Evolutionary conservation across 2,113 vertebrate genomes (phyloP).

Genomic region (Pogonocichla stellata): DNA sequence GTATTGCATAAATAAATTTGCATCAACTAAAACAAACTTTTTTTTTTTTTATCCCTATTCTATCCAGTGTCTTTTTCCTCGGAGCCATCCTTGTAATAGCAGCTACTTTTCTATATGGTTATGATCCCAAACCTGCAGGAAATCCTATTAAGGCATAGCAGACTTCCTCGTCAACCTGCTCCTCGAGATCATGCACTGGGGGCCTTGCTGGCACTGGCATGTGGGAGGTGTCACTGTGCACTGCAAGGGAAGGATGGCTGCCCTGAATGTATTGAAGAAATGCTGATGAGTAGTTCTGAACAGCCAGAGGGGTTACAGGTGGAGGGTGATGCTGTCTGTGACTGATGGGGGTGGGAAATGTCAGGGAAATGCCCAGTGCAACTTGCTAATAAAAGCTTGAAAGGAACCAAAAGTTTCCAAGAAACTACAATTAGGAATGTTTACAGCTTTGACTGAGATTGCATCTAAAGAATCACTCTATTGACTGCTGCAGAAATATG

Average conservation of each 20-base stretch:
- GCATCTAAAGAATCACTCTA: slow-evolving; percentile 43
- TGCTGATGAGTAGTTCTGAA: background rate
- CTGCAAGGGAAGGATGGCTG: slow-evolving; percentile 42
- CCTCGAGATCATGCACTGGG: slow-evolving; percentile 35
- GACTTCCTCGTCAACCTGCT: slow-evolving; percentile 20
- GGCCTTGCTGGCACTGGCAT: slow-evolving; percentile 22
- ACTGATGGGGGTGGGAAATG: background rate
- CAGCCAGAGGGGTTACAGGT: background rate
- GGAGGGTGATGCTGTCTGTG: background rate
- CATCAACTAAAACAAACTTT: background rate
- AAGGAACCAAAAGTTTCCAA: slow-evolving; percentile 58
- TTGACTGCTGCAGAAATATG: slow-evolving; percentile 65
- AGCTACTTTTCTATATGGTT: slow-evolving; percentile 95
- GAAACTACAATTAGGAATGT: slow-evolving; percentile 49
- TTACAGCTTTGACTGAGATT: slow-evolving; percentile 63
- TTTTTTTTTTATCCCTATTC: background rate
- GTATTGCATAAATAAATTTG: background rate
- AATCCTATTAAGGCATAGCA: slow-evolving; percentile 88
- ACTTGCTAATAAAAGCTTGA: slow-evolving; percentile 68
- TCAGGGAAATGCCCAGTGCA: slow-evolving; percentile 33
- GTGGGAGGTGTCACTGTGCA: slow-evolving; percentile 15
- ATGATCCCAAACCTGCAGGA: slow-evolving; percentile 85
- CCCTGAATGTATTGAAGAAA: slow-evolving; percentile 16
- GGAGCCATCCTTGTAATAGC: slow-evolving; percentile 90
- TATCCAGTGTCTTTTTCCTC: slow-evolving; percentile 88